Percentiles rank a stretch among this genome's conserved stretches.
phyloP scores from a whole-genome alignment of 2,888 invertebrate species.

The Synanthedon myopaeformis region DNA sequence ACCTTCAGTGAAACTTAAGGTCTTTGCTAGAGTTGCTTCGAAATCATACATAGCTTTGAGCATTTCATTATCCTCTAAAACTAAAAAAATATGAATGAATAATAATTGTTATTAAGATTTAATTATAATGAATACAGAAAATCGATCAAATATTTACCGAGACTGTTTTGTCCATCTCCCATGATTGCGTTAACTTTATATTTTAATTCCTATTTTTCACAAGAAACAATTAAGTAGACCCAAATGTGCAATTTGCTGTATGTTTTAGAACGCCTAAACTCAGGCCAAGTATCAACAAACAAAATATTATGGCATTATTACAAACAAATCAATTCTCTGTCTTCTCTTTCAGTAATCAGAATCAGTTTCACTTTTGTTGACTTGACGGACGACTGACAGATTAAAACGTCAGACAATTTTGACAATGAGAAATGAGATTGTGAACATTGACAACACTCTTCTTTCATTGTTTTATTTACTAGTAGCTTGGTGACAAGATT shows the following conservation, averaged over 20 bases:
- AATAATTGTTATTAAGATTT: slow-evolving; percentile 13
- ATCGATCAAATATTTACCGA: slow-evolving; percentile 13
- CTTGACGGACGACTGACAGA: too few species aligned
- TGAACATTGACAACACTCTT: too few species aligned
- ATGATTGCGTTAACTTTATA: slow-evolving; percentile 15
- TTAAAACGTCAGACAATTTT: too few species aligned
- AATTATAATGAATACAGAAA: slow-evolving; percentile 1
- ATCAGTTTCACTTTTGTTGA: too few species aligned
- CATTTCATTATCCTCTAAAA: slow-evolving; percentile 82
- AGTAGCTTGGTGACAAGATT: too few species aligned
- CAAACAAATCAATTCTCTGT: too few species aligned
- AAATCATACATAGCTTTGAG: slow-evolving; percentile 86
- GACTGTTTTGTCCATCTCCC: slow-evolving; percentile 32
- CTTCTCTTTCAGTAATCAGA: too few species aligned
- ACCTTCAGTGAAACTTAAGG: slow-evolving; percentile 82
- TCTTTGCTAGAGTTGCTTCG: slow-evolving; percentile 85
- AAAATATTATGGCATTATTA: too few species aligned
- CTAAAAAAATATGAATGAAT: not conserved
- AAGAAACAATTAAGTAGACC: slow-evolving; percentile 3
- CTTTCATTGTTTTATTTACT: too few species aligned
- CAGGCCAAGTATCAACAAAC: too few species aligned
- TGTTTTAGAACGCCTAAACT: not conserved
- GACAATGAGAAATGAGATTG: too few species aligned
- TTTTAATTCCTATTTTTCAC: not conserved
- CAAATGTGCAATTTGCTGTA: slow-evolving; percentile 1